A percentile compares a stretch with the other conserved stretches of the same genome.
Conservation (phyloP, 2,888 invertebrate genomes). For the Folsomia manolachei region DNA sequence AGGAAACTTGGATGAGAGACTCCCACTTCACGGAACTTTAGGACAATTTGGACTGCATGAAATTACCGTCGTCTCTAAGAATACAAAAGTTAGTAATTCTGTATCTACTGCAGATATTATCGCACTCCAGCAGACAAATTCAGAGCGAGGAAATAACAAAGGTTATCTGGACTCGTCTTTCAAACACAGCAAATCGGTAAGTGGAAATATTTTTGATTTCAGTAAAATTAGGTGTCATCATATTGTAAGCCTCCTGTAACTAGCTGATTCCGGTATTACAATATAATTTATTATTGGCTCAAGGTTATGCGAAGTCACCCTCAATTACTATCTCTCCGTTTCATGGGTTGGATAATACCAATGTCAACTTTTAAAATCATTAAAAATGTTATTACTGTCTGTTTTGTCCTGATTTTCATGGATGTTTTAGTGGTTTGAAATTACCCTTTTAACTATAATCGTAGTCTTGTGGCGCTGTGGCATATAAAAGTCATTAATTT, state of each 20-base stretch:
- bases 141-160: constrained; percentile 52
- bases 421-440: too few species aligned
- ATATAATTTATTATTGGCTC: not conserved
- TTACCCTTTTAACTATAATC: too few species aligned
- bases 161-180: constrained; percentile 46
- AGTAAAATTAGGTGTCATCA: too few species aligned
- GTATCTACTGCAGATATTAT: constrained; percentile 58
- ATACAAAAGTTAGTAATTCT: constrained; percentile 53
- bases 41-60: constrained; percentile 67
- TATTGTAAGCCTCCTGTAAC: too few species aligned
- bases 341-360: not conserved
- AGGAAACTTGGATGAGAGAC: constrained; percentile 63
- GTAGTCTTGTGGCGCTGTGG: too few species aligned
- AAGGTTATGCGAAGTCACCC: not conserved
- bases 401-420: not conserved
- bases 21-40: constrained; percentile 61
- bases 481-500: too few species aligned
- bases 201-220: too few species aligned
- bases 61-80: constrained; percentile 61
- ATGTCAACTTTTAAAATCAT: not conserved
- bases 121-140: constrained; percentile 61
- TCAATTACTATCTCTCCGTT: not conserved
- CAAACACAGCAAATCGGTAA: constrained; percentile 55
- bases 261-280: not conserved
- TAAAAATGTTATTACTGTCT: constrained; percentile 11